A percentile compares a stretch with the other conserved stretches of the same genome.
Conservation (phyloP, 2,888 invertebrate genomes). For the Fragum fragum region DNA sequence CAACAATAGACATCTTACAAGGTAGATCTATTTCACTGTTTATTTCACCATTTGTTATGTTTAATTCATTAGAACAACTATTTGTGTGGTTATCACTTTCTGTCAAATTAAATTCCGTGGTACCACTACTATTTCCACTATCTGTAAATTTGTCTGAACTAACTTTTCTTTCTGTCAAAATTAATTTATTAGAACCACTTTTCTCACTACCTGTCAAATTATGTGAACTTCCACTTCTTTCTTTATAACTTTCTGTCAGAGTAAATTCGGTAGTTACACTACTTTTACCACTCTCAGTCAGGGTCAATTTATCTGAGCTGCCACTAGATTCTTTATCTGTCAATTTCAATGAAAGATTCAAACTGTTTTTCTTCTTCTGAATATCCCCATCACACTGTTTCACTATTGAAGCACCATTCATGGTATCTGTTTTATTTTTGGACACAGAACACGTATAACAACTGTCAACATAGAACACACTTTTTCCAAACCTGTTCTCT, state of each 20-base stretch:
- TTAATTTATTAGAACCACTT: not conserved
- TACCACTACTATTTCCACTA: not conserved
- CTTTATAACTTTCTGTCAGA: not conserved
- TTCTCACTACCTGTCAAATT: not conserved
- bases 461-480: conserved; percentile 60
- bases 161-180: too few relatives aligned
- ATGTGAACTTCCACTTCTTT: not conserved
- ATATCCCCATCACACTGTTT: conserved; percentile 24
- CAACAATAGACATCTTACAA: conserved; percentile 72
- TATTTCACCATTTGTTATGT: not conserved
- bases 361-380: conserved; percentile 44
- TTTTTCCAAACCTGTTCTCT: conserved; percentile 53
- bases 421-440: not conserved
- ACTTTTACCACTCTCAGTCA: not conserved
- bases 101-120: not conserved
- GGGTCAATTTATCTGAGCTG: not conserved
- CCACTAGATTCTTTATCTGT: conserved; percentile 24
- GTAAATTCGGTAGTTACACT: not conserved
- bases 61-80: not conserved
- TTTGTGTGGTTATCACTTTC: not conserved
- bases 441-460: not conserved
- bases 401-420: not conserved
- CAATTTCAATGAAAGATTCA: conserved; percentile 45
- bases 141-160: not conserved
- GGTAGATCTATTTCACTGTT: conserved; percentile 5